Evolutionary conservation across 2,888 invertebrate genomes (phyloP), one percentile per base, ranked within the genome.

Genomic region (Metalampra italica): DNA sequence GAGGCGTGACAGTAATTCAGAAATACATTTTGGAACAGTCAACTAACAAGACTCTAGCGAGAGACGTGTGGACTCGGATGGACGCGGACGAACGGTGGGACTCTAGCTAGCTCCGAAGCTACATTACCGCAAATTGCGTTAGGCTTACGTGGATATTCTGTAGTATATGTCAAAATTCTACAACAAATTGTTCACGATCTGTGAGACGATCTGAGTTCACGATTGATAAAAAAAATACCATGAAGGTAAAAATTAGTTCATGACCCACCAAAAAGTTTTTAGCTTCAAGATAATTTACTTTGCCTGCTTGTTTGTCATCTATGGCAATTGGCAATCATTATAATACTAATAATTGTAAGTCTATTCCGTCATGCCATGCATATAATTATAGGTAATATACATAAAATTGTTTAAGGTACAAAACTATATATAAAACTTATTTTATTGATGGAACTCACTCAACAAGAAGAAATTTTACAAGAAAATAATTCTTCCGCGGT

Each of bases 61-160:
- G 51, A 13, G 40, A 38, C 47, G 47, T 47, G 45, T 48, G 51
- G 50, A 46, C 46, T 46, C 46, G 45, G 43, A n/a, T 39, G 36
- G 40, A 30, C 42, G 44, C 44, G 41, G 47, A 41, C 44, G 47
- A 43, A 22, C 22, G n/a, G 22, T 12, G 9, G 46, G 13, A 29
- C 9, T 15, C 15, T 29, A 13, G 67, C 15, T 29, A 13, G 67
- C 57, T 55, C 60, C 61, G 61, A 54, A 66, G 71, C 67, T 70
- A 75, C 73, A 86, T 85, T 83, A 84, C 78, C 74, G 74, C 82
- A 86, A 84, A 82, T 84, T 84, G 82, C 81, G 84, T 85, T 82
- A 85, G 71, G 72, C 71, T 75, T 75, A 75, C 73, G 64, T 70
- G 66, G 70, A 74, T 75, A 73, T 67, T 54, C 51, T 57, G 59